Conservation (phyloP, 2,797 vertebrate species). For the Pelochelys cantorii region DNA sequence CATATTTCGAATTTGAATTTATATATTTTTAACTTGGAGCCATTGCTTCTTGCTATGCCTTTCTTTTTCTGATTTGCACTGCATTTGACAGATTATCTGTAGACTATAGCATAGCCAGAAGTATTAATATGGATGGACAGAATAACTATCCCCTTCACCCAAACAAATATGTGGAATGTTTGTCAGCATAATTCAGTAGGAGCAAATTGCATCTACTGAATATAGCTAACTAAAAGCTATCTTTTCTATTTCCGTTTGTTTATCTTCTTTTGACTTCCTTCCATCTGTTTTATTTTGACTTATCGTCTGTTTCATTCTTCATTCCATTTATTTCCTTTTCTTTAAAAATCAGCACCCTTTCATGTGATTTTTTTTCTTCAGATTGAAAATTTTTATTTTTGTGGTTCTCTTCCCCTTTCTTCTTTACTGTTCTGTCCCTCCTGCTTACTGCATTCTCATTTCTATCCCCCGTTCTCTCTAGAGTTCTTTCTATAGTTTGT, state of each 20-base stretch:
- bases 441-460: not conserved
- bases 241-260: not conserved
- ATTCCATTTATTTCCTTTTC: not conserved
- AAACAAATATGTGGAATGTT: not conserved
- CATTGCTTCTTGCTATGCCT: not conserved
- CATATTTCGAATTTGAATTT: not conserved
- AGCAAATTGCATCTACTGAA: not conserved
- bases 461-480: slow-evolving; percentile 20
- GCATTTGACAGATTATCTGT: not conserved
- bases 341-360: not conserved
- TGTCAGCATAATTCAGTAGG: not conserved
- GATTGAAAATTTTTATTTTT: slow-evolving; percentile 42
- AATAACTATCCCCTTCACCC: not conserved
- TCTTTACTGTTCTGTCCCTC: not conserved
- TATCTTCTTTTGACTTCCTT: slow-evolving; percentile 9
- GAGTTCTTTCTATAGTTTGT: not conserved
- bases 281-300: not conserved
- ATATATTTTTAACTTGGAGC: not conserved
- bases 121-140: not conserved
- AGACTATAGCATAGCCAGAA: not conserved
- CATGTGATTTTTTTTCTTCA: slow-evolving; percentile 13
- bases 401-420: not conserved
- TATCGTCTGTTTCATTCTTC: not conserved
- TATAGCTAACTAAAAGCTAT: not conserved
- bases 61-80: not conserved